Conservation (phyloP, 2,888 invertebrate species). For the Sinopyrophorus schimmeli region DNA sequence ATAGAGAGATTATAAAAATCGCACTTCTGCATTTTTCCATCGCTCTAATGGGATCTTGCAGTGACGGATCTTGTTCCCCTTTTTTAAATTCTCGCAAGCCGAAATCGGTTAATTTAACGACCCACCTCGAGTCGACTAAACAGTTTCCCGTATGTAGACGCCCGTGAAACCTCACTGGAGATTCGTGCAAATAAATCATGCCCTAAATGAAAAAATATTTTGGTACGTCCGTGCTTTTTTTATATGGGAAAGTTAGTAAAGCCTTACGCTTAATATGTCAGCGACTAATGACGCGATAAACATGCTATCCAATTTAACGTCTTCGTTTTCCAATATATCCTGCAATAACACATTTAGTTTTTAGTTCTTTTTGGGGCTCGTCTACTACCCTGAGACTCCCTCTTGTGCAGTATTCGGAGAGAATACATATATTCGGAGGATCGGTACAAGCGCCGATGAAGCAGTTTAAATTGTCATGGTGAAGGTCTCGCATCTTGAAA, state of each 20-base stretch:
- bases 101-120: conserved; percentile 90
- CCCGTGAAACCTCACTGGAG: conserved; percentile 84
- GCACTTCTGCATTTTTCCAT: conserved; percentile 74
- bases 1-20: conserved; percentile 33
- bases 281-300: conserved; percentile 94
- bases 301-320: conserved; percentile 94
- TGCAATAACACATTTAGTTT: no score
- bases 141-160: conserved; percentile 89
- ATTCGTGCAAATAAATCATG: conserved; percentile 88
- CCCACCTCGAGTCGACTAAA: conserved; percentile 93
- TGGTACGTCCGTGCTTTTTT: background rate
- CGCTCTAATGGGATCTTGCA: conserved; percentile 62
- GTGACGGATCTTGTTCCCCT: conserved; percentile 67
- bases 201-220: conserved; percentile 61
- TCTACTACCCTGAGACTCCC: conserved; percentile 86
- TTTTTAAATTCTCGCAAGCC: conserved; percentile 85
- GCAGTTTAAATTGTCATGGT: conserved; percentile 89
- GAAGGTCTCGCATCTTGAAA: conserved; percentile 81
- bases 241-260: background rate
- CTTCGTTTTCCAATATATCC: conserved; percentile 94
- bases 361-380: no score
- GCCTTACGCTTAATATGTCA: conserved; percentile 87
- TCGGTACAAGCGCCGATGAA: conserved; percentile 93
- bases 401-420: conserved; percentile 86
- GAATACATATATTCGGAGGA: conserved; percentile 85